Base-by-base conservation (phyloP, 2,797 vertebrate genomes). In the Chaetophractus vellerosus region DNA sequence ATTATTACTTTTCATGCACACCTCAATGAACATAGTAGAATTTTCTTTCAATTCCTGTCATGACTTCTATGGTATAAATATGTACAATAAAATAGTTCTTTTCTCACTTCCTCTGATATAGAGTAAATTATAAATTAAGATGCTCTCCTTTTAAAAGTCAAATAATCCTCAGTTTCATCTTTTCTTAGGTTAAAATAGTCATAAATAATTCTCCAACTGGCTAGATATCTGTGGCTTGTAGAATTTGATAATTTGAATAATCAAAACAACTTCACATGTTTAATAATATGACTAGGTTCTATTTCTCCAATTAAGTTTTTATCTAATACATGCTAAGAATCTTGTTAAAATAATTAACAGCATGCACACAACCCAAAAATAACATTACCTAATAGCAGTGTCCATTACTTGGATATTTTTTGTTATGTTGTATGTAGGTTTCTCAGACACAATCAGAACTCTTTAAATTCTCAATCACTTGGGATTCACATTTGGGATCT, bases 1-100 rank as follows among this genome's bases (percentile, higher is more conserved):
- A 96, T 97, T 96, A 72, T 90, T 91, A 31, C 68, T 94, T 79
- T 93, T 93, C 87, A 96, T 92, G 8, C 50, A 66, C 48, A 59
- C 88, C 96, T 94, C 68, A 78, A 92, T 91, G 83, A 94, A 93
- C 93, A 88, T 68, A 90, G 48, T 93, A 71, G 28, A 7, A 26
- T 94, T 68, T 95, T 95, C 95, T 93, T 95, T 94, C 61, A 90
- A 83, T 84, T 71, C 12, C 87, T 97, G 38, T 52, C 52, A 45
- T 93, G 57, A 95, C 79, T 96, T 72, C 28, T 6, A 0, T 93
- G 72, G 71, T 93, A 50, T 96, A 94, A 97, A 84, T 89, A 83
- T 80, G 95, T 57, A 63, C 57, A 89, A 87, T 76, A 83, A 84
- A 82, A 7, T 85, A 96, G 33, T 96, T 23, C 63, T 96, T 96